Conservation (phyloP, 2,113 vertebrate genomes). For the Fregata magnificens region DNA sequence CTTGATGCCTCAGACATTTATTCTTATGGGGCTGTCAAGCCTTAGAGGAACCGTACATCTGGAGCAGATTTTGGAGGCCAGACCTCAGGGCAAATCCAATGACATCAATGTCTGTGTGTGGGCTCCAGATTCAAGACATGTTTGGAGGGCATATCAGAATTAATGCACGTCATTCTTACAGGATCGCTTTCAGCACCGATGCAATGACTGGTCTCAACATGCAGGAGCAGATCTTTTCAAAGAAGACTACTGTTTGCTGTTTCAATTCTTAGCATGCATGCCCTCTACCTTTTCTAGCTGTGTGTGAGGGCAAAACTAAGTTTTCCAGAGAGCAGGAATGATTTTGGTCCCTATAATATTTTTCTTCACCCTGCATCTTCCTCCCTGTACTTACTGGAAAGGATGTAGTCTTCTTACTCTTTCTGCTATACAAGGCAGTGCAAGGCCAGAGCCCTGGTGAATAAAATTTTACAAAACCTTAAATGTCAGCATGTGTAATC, state of each 20-base stretch:
- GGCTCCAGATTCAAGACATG: background rate
- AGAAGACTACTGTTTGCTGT: background rate
- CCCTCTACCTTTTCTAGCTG: background rate
- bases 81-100: background rate
- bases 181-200: background rate
- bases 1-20: background rate
- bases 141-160: background rate
- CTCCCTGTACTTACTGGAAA: background rate
- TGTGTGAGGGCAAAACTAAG: background rate
- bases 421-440: background rate
- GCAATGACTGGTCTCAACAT: background rate
- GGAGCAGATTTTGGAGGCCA: background rate
- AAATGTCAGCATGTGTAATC: background rate
- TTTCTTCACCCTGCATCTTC: background rate
- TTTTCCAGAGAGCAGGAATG: background rate
- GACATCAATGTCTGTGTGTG: background rate
- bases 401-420: background rate
- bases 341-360: background rate
- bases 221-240: background rate
- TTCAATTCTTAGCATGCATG: background rate
- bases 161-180: background rate
- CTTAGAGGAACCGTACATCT: background rate
- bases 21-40: background rate
- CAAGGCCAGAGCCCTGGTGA: background rate
- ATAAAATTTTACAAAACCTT: background rate